Evolutionary conservation across 1,140 invertebrate species (phyloP).

Genomic region (Panagrolaimus sp.): DNA sequence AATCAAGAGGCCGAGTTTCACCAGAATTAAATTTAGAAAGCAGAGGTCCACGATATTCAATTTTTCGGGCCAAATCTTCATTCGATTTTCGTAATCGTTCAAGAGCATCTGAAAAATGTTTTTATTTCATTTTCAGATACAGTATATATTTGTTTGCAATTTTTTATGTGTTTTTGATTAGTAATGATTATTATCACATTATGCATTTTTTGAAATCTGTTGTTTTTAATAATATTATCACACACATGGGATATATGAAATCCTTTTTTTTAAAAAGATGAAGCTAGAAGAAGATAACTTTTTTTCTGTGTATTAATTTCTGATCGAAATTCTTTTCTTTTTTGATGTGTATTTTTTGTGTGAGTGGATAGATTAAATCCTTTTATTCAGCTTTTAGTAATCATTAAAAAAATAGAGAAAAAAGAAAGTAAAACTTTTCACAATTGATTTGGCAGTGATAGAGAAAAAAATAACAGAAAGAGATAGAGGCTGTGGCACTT

Average conservation of each 20-base stretch:
- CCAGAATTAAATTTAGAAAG: conserved; percentile 27
- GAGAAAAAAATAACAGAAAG: too few relatives aligned
- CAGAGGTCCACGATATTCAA: conserved; percentile 54
- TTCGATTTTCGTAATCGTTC: conserved; percentile 45
- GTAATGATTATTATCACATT: conserved; percentile 11
- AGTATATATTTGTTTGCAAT: not conserved
- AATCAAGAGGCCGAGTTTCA: conserved; percentile 33
- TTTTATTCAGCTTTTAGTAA: too few relatives aligned
- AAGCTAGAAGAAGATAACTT: too few relatives aligned
- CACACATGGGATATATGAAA: not conserved
- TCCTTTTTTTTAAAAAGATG: too few relatives aligned
- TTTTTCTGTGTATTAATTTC: not conserved
- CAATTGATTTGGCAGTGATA: too few relatives aligned
- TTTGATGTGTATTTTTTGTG: too few relatives aligned
- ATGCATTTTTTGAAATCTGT: not conserved
- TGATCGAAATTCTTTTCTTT: too few relatives aligned
- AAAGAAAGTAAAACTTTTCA: too few relatives aligned
- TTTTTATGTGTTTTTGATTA: not conserved
- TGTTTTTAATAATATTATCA: conserved; percentile 13
- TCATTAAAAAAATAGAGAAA: too few relatives aligned
- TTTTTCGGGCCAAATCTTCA: conserved; percentile 36
- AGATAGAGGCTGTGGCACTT: not conserved
- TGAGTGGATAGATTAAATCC: too few relatives aligned
- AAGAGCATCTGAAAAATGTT: conserved; percentile 41
- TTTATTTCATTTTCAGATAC: conserved; percentile 13